These are phyloP conservation scores for Sceloporus undulatus DNA, from an alignment of 2,113 vertebrate species.

Conservation along the genomic window DNA sequence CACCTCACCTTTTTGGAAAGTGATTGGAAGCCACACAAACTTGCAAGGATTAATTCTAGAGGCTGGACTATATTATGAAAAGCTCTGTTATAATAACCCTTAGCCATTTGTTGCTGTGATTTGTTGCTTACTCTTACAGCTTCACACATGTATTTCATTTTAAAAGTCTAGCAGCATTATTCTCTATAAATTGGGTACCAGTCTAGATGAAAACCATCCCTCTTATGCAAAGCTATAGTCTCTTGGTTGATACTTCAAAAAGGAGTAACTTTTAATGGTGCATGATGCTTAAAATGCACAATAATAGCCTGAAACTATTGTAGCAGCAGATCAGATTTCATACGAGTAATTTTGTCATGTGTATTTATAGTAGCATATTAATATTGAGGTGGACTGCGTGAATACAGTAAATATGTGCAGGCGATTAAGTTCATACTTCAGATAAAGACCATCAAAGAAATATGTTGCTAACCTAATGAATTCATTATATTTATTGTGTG, in stretches of 20 bases:
- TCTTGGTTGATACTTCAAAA: conserved; percentile 63
- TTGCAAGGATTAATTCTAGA: conserved; percentile 67
- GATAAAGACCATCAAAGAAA: neutral
- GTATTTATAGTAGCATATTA: conserved; percentile 35
- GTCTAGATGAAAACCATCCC: conserved; percentile 69
- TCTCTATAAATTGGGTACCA: conserved; percentile 68
- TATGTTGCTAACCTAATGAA: neutral
- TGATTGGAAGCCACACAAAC: conserved; percentile 30
- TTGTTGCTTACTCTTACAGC: conserved; percentile 62
- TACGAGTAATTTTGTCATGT: conserved; percentile 57
- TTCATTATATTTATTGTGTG: neutral
- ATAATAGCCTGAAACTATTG: conserved; percentile 58
- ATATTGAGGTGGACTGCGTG: conserved; percentile 1
- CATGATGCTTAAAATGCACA: conserved; percentile 68
- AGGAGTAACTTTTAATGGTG: conserved; percentile 69
- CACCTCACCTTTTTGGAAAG: neutral
- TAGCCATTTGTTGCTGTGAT: conserved; percentile 61
- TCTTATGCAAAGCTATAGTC: conserved; percentile 63
- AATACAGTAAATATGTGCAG: neutral
- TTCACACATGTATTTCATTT: conserved; percentile 76
- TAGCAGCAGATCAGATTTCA: conserved; percentile 64
- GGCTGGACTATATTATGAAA: conserved; percentile 60
- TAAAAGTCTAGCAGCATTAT: conserved; percentile 69
- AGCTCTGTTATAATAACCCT: conserved; percentile 56
- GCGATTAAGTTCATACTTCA: neutral